Base-by-base conservation (phyloP, 2,113 vertebrate species). In the Forbesichthys agassizii region DNA sequence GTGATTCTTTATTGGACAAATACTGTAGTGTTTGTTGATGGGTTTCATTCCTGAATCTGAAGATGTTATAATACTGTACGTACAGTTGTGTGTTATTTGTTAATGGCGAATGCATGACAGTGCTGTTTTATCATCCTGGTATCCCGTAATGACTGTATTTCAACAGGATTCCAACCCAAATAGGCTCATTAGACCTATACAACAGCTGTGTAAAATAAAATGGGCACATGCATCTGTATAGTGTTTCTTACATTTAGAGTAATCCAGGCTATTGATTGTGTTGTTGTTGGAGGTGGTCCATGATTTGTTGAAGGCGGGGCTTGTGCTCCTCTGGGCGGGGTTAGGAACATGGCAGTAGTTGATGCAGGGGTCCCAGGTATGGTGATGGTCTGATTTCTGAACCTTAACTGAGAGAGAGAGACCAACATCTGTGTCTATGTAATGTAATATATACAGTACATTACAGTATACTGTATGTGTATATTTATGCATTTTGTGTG, bases 211-310 rank as follows among this genome's bases (percentile, higher is more conserved):
- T 56, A 14, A 56, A 56, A 14, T 5, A 16, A 5, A 56, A n/a
- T 12, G 49, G 8, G 9, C 10, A 14, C 13, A 52, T 52, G 5
- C 49, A 3, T 57, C 33, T 16, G 20, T 9, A 27, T 33, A 9
- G 9, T 14, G 11, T 42, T 5, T 7, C 84, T 79, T 70, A 90
- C 89, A 88, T 69, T 90, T 90, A 86, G 88, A 89, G 84, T 90
- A 90, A 81, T 90, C 89, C 0, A 88, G 82, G 51, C 77, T 85
- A 79, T 83, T 87, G 77, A 90, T 83, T 14, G 84, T 86, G 85
- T 89, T 89, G 63, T 90, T 90, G 57, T 90, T 90, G 11, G 88
- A 87, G 66, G 85, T 48, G 0, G 85, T 78, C 89, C 89, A 90
- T 0, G 82, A 87, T 61, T 89, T 90, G 75, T 89, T 88, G 75